These are phyloP conservation scores for Sarcoramphus papa DNA, from an alignment of 2,797 vertebrate species.

Conservation along the genomic window DNA sequence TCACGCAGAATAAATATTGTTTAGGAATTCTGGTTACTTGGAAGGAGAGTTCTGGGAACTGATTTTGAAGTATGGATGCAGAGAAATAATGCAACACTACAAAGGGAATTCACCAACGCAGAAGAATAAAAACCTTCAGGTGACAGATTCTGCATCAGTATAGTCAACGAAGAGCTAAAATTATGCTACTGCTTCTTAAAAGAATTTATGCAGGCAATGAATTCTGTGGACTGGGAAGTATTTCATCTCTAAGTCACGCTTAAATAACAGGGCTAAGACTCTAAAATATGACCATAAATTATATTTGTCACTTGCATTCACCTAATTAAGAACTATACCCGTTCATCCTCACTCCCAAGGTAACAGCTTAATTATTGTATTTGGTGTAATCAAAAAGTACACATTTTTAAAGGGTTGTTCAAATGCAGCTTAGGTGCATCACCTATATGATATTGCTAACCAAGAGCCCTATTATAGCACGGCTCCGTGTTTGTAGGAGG, in stretches of 20 bases:
- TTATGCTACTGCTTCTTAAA: neutral
- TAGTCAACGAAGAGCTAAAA: neutral
- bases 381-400: neutral
- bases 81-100: neutral
- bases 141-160: neutral
- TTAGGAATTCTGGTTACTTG: slow-evolving; percentile 46
- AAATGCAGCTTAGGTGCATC: neutral
- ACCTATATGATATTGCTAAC: neutral
- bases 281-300: neutral
- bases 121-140: neutral
- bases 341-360: neutral
- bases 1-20: slow-evolving; percentile 48
- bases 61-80: slow-evolving; percentile 9
- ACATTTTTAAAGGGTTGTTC: neutral
- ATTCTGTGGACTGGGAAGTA: neutral
- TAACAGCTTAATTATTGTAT: neutral
- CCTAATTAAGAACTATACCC: neutral
- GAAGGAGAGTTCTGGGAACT: slow-evolving; percentile 47
- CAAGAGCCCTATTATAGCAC: neutral
- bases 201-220: neutral
- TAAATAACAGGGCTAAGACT: slow-evolving; percentile 2
- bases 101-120: neutral
- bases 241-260: neutral
- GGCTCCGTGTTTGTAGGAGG: neutral
- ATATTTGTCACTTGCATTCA: neutral